These are phyloP conservation scores for Drosophila nannoptera DNA, from an alignment of 1,140 invertebrate genomes.

Conservation along the genomic window DNA sequence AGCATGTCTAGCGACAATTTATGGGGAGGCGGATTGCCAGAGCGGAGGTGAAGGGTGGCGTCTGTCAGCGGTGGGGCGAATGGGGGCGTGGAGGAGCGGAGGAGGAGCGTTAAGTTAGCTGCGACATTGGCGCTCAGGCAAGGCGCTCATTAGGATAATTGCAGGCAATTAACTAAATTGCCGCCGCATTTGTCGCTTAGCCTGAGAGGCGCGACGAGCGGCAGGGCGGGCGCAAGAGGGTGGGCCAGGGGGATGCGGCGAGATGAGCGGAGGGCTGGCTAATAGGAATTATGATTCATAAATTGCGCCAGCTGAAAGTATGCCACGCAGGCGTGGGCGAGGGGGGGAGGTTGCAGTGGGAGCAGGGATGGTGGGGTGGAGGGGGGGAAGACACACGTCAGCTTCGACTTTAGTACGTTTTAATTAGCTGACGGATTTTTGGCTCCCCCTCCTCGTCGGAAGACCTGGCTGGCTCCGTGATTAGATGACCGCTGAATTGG, in stretches of 20 bases:
- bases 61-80: neutral
- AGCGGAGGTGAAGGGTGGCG: no score
- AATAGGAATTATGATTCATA: constrained; percentile 74
- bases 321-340: neutral
- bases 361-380: neutral
- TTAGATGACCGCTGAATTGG: constrained; percentile 77
- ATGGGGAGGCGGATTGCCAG: neutral
- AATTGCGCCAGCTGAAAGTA: constrained; percentile 48
- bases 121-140: constrained; percentile 60
- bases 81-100: neutral
- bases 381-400: constrained; percentile 6
- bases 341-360: neutral
- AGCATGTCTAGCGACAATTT: constrained; percentile 34
- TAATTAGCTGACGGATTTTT: constrained; percentile 65
- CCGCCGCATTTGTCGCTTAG: constrained; percentile 74
- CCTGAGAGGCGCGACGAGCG: constrained; percentile 23
- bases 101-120: constrained; percentile 22
- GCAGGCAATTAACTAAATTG: constrained; percentile 78
- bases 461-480: constrained; percentile 49
- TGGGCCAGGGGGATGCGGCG: constrained; percentile 16
- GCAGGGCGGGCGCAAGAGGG: neutral
- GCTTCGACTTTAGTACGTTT: constrained; percentile 64
- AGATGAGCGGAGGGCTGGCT: constrained; percentile 34
- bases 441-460: constrained; percentile 27
- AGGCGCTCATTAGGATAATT: constrained; percentile 78